Percentiles rank a stretch among this genome's conserved stretches.
Evolutionary conservation across 2,888 invertebrate species (phyloP).

Genomic region (Muscina levida): DNA sequence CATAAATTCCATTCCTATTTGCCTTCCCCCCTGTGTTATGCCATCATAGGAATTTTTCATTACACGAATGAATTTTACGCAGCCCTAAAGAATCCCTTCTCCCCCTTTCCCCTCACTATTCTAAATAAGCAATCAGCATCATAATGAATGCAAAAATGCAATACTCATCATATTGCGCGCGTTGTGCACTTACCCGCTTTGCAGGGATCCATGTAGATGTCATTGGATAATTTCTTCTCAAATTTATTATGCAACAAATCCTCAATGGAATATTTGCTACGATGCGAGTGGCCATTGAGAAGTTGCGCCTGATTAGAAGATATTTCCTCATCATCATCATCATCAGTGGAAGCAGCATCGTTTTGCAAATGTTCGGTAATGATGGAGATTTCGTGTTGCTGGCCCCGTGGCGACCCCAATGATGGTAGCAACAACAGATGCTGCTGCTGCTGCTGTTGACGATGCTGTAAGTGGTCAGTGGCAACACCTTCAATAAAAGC

Average conservation of each 20-base stretch:
- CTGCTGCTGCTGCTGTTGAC: neutral
- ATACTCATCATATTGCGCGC: too few relatives aligned
- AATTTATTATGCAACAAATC: constrained; percentile 85
- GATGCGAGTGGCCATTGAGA: constrained; percentile 68
- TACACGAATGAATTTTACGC: too few relatives aligned
- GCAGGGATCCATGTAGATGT: constrained; percentile 91
- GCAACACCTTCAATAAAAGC: constrained; percentile 18
- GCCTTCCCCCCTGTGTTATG: too few relatives aligned
- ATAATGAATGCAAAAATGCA: constrained; percentile 30
- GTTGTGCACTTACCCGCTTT: constrained; percentile 88
- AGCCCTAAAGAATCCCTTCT: too few relatives aligned
- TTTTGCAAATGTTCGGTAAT: constrained; percentile 45
- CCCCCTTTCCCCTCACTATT: too few relatives aligned
- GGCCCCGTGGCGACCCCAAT: too few relatives aligned
- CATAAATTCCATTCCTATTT: neutral
- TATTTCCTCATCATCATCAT: neutral
- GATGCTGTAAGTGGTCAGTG: neutral
- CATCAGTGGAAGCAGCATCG: constrained; percentile 64
- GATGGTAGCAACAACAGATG: too few relatives aligned
- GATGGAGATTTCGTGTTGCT: constrained; percentile 3
- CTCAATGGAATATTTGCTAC: constrained; percentile 83
- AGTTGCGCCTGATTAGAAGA: constrained; percentile 20
- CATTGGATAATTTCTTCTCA: constrained; percentile 85
- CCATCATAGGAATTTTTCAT: too few relatives aligned
- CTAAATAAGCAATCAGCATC: neutral